Evolutionary conservation across 2,113 vertebrate species (phyloP), one percentile per base, ranked within the genome.

Genomic region (Corynorhinus townsendii): DNA sequence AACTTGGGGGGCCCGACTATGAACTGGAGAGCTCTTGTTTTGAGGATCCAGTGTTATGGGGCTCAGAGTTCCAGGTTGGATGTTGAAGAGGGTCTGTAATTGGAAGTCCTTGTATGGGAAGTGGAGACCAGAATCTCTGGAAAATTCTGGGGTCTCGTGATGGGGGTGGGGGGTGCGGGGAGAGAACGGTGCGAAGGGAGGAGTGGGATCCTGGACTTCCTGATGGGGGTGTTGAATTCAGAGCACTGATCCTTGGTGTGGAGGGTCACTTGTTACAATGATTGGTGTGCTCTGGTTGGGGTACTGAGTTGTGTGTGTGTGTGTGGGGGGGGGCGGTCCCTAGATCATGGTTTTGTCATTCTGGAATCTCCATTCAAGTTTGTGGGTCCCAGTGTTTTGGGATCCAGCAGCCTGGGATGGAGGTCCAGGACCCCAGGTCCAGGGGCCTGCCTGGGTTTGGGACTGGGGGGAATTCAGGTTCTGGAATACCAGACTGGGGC

Each of bases 121-220:
- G 30, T 12, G 17, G 71, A 49, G 24, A 71, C 69, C 33, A 66
- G 76, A 54, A 10, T 52, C 43, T 89, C 52, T 62, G 40, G 85
- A 80, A 19, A 68, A 54, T 75, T 35, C 38, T 1, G 12, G 8
- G 56, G 33, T 68, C 79, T 16, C 24, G 17, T 33, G 16, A 28
- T 1, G 1, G 47, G 14, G 10, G 22, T 10, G 5, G 28, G n/a
- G 4, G 11, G 19, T n/a, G n/a, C n/a, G 4, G 10, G 2, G 49
- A 40, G 38, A 40, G n/a, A 3, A 22, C 7, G 19, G 17, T 54
- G 52, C 3, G 3, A 59, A 59, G 35, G 49, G 4, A 8, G 20
- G 6, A 16, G 4, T 38, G 52, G 11, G 17, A 5, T 11, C 30
- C 33, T 40, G 28, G 52, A 38, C 89, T 89, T 94, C 30, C 26